These are phyloP conservation scores for Rhagium mordax DNA, from an alignment of 2,888 invertebrate species.

Conservation along the genomic window DNA sequence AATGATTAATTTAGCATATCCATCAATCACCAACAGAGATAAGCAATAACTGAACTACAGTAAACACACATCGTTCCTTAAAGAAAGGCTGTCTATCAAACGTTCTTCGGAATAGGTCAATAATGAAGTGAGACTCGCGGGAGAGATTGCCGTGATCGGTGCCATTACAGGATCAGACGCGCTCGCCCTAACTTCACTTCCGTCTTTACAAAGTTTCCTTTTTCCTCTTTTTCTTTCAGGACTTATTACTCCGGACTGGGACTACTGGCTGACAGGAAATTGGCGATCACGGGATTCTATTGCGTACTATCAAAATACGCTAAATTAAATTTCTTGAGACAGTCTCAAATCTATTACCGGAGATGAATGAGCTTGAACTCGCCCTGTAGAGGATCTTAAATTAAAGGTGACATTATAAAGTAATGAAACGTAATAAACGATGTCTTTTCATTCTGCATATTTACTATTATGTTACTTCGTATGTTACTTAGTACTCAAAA, in stretches of 20 bases:
- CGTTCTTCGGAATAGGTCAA: conserved; percentile 60
- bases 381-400: neutral
- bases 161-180: conserved; percentile 58
- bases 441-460: no score
- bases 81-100: conserved; percentile 46
- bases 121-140: conserved; percentile 66
- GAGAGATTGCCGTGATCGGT: conserved; percentile 64
- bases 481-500: no score
- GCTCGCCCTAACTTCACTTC: conserved; percentile 26
- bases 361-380: neutral
- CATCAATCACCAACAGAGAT: neutral
- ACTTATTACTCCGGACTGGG: conserved; percentile 34
- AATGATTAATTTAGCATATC: neutral
- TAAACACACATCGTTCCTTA: neutral
- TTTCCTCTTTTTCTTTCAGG: conserved; percentile 37
- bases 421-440: neutral
- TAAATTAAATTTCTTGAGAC: conserved; percentile 61
- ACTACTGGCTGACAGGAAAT: conserved; percentile 58
- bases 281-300: conserved; percentile 61
- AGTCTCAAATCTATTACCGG: conserved; percentile 33
- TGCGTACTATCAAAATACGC: conserved; percentile 53
- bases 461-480: no score
- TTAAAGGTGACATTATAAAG: neutral
- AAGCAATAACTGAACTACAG: neutral
- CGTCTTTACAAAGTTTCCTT: conserved; percentile 34